Percentiles rank a stretch among this genome's conserved stretches.
Evolutionary conservation across 2,797 vertebrate genomes (phyloP).

Genomic region (Dendrocincla fuliginosa): DNA sequence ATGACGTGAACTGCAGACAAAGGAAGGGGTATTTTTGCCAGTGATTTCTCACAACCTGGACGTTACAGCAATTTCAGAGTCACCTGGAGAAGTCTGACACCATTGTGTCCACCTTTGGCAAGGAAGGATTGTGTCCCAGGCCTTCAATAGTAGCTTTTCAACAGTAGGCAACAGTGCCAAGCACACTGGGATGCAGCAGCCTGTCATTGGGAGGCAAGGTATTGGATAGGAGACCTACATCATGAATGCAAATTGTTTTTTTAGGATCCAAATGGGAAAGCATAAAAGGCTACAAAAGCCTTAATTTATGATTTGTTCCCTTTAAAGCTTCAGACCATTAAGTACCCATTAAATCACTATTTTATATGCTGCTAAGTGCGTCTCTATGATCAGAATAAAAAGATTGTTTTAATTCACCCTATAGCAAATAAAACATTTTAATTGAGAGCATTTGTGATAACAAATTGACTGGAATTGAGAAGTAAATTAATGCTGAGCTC

Average conservation of each 20-base stretch:
- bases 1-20: background rate
- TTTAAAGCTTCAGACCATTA: slow-evolving; percentile 48
- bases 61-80: background rate
- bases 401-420: slow-evolving; percentile 42
- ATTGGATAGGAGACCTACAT: background rate
- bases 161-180: background rate
- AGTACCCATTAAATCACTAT: slow-evolving; percentile 36
- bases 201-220: background rate
- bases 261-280: slow-evolving; percentile 41
- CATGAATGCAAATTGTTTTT: slow-evolving; percentile 24
- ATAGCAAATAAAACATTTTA: slow-evolving; percentile 51
- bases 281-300: slow-evolving; percentile 19
- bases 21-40: background rate
- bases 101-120: background rate
- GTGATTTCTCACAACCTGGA: background rate
- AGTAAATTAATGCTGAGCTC: background rate
- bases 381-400: slow-evolving; percentile 42
- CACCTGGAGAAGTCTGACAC: background rate
- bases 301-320: slow-evolving; percentile 49
- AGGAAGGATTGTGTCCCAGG: background rate
- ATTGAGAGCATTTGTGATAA: slow-evolving; percentile 39
- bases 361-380: slow-evolving; percentile 48
- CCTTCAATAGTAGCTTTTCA: background rate
- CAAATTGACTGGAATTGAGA: slow-evolving; percentile 33
- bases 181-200: background rate